A percentile compares a stretch with the other conserved stretches of the same genome.
These are phyloP conservation scores for Conus ventricosus DNA, from an alignment of 1,140 invertebrate species.

Conservation along the genomic window DNA sequence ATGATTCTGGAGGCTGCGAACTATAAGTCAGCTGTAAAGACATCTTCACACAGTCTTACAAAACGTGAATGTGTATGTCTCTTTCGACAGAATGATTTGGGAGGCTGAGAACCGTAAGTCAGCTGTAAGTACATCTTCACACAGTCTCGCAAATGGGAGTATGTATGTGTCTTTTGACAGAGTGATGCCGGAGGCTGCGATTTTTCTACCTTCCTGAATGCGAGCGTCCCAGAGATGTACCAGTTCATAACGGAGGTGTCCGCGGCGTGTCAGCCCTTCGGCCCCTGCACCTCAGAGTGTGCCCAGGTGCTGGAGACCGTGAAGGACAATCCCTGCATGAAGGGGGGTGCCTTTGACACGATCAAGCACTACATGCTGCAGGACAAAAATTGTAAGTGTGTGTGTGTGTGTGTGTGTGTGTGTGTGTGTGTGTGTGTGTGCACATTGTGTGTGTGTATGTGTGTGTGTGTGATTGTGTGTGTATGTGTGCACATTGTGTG, in stretches of 20 bases:
- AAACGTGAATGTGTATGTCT: too few relatives aligned
- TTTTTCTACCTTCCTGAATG: neutral
- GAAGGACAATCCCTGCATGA: neutral
- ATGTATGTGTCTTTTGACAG: neutral
- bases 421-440: neutral
- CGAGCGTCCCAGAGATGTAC: neutral
- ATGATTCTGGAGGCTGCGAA: too few relatives aligned
- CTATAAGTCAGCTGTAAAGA: too few relatives aligned
- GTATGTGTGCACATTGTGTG: neutral
- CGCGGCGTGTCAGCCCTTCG: neutral
- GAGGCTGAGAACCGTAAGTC: too few relatives aligned
- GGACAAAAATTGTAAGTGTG: neutral
- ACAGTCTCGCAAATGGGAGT: too few relatives aligned
- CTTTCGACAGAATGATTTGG: too few relatives aligned
- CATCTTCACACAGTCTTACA: too few relatives aligned
- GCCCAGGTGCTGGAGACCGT: neutral
- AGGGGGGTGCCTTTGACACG: neutral
- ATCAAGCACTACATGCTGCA: neutral
- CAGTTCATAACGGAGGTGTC: too few relatives aligned
- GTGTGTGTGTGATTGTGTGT: neutral
- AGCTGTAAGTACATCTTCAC: too few relatives aligned
- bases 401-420: slow-evolving; percentile 8
- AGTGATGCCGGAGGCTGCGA: neutral
- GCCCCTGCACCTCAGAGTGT: neutral
- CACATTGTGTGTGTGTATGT: too few relatives aligned